Base-by-base conservation (phyloP, 1,140 invertebrate species). In the Drosophila biarmipes region DNA sequence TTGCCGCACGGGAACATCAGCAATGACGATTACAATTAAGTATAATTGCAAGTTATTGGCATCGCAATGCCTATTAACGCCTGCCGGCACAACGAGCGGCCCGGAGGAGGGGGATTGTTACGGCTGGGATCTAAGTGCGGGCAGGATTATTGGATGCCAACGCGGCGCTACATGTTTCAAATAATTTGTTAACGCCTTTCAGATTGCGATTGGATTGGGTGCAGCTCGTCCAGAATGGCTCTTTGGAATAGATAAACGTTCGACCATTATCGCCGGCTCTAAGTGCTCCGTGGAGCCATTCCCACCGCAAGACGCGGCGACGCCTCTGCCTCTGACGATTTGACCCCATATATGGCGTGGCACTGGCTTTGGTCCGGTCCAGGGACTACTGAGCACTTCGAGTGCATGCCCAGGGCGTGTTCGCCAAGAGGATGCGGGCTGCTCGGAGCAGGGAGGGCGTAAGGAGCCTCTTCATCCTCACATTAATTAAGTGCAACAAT, bases 401-500 rank as follows among this genome's bases (percentile, higher is more conserved):
- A 56, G 40, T 38, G 74, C 64, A 78, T 64, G 79, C 79, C 78
- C 54, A 89, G 76, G 73, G 81, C 76, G 68, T 90, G 79, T 76
- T 49, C 46, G 45, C 34, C 63, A 54, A 46, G 51, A 69, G 63
- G 35, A 68, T 37, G 64, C 37, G 45, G 19, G 6, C 6, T 0
- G 29, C 29, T 29, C 27, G 42, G n/a, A 8, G 56, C 57, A 29
- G 4, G 8, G 7, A 19, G 78, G 61, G 58, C 58, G 66, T 48
- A 67, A 67, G 48, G 49, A 69, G 66, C 29, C 63, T 54, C 62
- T 52, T 37, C 68, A 69, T 55, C 74, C 79, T 67, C 75, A 76
- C 82, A 87, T 87, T 87, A 87, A 87, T 87, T 87, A 87, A 87
- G 82, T 87, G 78, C 82, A 87, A 87, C 82, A 87, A 87, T 87